These are phyloP conservation scores for Alfaro cultratus DNA, from an alignment of 2,797 vertebrate species.

Conservation along the genomic window DNA sequence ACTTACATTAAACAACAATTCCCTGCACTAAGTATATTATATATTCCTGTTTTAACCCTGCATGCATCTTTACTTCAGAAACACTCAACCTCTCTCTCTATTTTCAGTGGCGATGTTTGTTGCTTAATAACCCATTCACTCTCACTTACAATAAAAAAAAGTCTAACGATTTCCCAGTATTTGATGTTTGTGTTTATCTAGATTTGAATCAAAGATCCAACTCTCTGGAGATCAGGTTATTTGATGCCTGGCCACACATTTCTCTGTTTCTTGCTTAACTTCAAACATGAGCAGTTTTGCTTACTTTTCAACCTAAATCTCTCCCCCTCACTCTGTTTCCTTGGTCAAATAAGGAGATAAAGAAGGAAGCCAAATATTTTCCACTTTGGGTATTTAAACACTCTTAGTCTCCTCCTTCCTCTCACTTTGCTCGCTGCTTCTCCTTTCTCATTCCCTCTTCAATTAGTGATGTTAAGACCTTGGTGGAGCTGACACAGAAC, in stretches of 20 bases:
- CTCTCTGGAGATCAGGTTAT: not conserved
- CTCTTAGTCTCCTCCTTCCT: slow-evolving; percentile 61
- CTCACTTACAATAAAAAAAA: not conserved
- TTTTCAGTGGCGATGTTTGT: not conserved
- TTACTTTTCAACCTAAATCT: slow-evolving; percentile 54
- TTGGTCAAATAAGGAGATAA: slow-evolving; percentile 82
- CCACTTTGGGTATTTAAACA: slow-evolving; percentile 74
- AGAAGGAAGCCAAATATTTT: slow-evolving; percentile 77
- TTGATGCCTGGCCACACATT: not conserved
- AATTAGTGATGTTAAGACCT: slow-evolving; percentile 57
- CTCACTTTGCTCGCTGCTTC: slow-evolving; percentile 24
- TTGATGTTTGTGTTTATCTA: not conserved
- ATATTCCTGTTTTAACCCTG: not conserved
- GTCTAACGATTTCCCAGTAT: not conserved
- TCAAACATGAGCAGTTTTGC: slow-evolving; percentile 20
- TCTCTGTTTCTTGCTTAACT: slow-evolving; percentile 14
- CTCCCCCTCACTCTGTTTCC: slow-evolving; percentile 35
- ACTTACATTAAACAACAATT: not conserved
- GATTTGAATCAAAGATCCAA: not conserved
- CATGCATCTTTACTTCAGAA: not conserved
- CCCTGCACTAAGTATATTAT: not conserved
- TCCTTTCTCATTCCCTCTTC: slow-evolving; percentile 28
- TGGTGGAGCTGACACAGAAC: slow-evolving; percentile 52
- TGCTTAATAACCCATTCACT: not conserved
- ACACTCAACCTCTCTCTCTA: not conserved